Percentiles rank a stretch among this genome's conserved stretches.
Evolutionary conservation across 1,140 invertebrate genomes (phyloP).

Genomic region (Calliopsis andreniformis): DNA sequence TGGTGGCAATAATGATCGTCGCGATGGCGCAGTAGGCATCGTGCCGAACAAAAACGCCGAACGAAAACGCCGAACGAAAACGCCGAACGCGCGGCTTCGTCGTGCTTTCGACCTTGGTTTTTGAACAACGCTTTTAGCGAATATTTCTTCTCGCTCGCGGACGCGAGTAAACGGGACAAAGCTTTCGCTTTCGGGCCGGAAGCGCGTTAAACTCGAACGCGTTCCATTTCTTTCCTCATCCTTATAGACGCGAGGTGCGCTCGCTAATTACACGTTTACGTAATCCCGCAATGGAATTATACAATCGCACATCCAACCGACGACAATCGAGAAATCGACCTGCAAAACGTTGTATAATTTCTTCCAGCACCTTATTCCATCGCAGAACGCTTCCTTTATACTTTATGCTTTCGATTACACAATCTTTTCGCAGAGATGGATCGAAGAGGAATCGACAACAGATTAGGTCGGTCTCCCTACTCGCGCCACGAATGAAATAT

Average conservation of each 20-base stretch:
- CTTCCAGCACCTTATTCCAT: not conserved
- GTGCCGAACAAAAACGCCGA: conserved; percentile 42
- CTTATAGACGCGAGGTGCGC: not conserved
- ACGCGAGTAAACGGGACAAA: not conserved
- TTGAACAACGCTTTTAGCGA: conserved; percentile 20
- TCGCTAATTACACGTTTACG: conserved; percentile 32
- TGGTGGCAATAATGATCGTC: conserved; percentile 11
- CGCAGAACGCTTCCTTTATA: not conserved
- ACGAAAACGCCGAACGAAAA: conserved; percentile 46
- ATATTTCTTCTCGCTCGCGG: not conserved
- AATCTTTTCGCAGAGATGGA: too few relatives aligned
- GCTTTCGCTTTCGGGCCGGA: conserved; percentile 1
- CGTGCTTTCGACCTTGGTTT: conserved; percentile 45
- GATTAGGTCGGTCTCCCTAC: too few relatives aligned
- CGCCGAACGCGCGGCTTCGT: conserved; percentile 18
- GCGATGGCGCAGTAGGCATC: conserved; percentile 64
- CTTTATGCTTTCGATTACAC: too few relatives aligned
- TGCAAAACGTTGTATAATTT: conserved; percentile 1
- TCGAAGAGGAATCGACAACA: too few relatives aligned
- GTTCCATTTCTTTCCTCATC: not conserved
- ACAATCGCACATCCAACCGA: conserved; percentile 5
- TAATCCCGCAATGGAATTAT: conserved; percentile 16
- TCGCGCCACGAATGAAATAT: conserved; percentile 15
- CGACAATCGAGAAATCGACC: conserved; percentile 21
- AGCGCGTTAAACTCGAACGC: not conserved